Evolutionary conservation across 2,113 vertebrate genomes (phyloP).

Genomic region (Callocephalon fimbriatum): DNA sequence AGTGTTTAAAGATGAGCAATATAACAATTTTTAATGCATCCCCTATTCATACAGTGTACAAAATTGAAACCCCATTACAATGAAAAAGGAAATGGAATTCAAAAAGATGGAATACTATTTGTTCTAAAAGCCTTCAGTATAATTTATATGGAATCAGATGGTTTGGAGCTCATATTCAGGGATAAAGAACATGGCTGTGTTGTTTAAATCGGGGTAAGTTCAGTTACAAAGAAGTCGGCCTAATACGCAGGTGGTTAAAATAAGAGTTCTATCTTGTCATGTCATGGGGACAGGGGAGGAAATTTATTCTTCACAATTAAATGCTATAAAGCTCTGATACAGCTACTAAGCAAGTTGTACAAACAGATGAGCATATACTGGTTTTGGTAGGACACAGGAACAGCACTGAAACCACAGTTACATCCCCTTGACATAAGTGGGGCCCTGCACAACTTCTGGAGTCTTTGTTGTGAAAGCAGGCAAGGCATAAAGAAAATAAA

Average conservation of each 20-base stretch:
- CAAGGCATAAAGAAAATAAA: not conserved
- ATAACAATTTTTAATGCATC: not conserved
- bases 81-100: not conserved
- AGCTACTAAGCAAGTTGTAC: not conserved
- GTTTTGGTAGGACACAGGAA: not conserved
- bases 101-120: not conserved
- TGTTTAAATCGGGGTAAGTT: not conserved
- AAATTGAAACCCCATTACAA: not conserved
- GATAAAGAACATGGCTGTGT: not conserved
- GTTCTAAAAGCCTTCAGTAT: not conserved
- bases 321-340: not conserved
- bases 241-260: not conserved
- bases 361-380: not conserved
- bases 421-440: not conserved
- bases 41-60: not conserved
- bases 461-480: not conserved
- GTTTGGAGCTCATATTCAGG: not conserved
- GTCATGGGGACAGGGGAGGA: not conserved
- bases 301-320: not conserved
- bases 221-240: not conserved
- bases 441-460: not conserved
- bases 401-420: not conserved
- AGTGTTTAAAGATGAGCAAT: not conserved
- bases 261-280: not conserved
- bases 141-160: not conserved